Evolutionary conservation across 2,113 vertebrate species (phyloP).

Genomic region (Megaleporinus macrocephalus): DNA sequence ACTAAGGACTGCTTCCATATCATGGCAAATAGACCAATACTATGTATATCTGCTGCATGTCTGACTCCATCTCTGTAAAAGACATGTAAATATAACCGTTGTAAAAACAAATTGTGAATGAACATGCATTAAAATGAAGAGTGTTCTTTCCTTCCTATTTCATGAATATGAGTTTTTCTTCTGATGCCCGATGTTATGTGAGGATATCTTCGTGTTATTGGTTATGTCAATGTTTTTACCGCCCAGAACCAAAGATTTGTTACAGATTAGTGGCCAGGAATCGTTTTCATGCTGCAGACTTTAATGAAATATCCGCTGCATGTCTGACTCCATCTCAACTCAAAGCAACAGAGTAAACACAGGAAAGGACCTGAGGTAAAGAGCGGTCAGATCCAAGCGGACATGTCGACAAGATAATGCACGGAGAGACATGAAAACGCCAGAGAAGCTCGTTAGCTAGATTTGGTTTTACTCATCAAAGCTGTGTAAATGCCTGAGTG

Average conservation of each 20-base stretch:
- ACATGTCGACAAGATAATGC: constrained; percentile 47
- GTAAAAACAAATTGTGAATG: too few species aligned
- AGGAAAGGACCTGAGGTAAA: not conserved
- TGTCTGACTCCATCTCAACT: constrained; percentile 46
- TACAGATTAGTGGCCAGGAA: constrained; percentile 34
- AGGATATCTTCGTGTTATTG: not conserved
- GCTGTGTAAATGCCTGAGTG: constrained; percentile 28
- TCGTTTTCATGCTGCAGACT: constrained; percentile 14
- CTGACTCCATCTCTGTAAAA: too few species aligned
- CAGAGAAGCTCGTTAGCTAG: constrained; percentile 39
- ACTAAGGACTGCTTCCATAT: too few species aligned
- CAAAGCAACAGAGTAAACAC: constrained; percentile 40
- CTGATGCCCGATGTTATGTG: not conserved
- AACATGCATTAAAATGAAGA: too few species aligned
- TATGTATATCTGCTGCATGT: too few species aligned
- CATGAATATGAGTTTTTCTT: not conserved
- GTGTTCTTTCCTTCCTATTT: too few species aligned
- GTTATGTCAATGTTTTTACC: not conserved
- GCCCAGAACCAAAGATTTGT: constrained; percentile 37
- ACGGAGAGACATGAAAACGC: constrained; percentile 3
- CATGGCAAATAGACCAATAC: not conserved
- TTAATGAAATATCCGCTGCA: constrained; percentile 59
- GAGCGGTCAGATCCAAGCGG: not conserved
- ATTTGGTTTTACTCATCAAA: constrained; percentile 50
- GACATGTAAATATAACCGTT: too few species aligned